These are phyloP conservation scores for Leucoraja erinaceus DNA, from an alignment of 2,113 vertebrate genomes.

Conservation along the genomic window DNA sequence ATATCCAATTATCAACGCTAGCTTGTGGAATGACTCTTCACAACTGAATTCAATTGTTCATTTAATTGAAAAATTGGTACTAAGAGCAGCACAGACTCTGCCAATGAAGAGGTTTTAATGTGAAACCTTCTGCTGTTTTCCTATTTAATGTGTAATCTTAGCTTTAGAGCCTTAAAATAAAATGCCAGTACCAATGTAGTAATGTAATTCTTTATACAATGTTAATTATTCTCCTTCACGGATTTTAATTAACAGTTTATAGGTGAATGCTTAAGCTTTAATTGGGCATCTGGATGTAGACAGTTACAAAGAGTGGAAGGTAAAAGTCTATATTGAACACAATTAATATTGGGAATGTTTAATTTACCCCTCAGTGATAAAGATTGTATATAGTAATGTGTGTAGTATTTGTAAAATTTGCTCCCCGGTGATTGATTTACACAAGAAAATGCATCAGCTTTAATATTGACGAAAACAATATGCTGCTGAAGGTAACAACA, in stretches of 20 bases:
- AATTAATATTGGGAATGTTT: background rate
- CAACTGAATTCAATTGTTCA: background rate
- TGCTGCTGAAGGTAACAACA: background rate
- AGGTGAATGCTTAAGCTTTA: background rate
- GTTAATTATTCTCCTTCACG: background rate
- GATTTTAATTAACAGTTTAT: background rate
- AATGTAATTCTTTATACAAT: background rate
- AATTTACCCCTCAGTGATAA: background rate
- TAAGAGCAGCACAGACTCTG: background rate
- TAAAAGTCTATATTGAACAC: background rate
- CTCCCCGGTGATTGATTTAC: background rate
- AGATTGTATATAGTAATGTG: background rate
- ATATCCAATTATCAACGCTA: background rate
- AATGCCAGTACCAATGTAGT: background rate
- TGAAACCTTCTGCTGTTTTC: background rate
- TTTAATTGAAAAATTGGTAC: background rate
- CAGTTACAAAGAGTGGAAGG: background rate
- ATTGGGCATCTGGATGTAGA: background rate
- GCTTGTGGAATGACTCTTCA: background rate
- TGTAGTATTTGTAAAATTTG: background rate
- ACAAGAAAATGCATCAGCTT: background rate
- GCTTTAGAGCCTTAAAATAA: background rate
- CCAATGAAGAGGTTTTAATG: background rate
- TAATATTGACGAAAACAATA: constrained; percentile 8
- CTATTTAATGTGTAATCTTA: background rate